These are phyloP conservation scores for Vidua macroura DNA, from an alignment of 2,113 vertebrate species.

Conservation along the genomic window DNA sequence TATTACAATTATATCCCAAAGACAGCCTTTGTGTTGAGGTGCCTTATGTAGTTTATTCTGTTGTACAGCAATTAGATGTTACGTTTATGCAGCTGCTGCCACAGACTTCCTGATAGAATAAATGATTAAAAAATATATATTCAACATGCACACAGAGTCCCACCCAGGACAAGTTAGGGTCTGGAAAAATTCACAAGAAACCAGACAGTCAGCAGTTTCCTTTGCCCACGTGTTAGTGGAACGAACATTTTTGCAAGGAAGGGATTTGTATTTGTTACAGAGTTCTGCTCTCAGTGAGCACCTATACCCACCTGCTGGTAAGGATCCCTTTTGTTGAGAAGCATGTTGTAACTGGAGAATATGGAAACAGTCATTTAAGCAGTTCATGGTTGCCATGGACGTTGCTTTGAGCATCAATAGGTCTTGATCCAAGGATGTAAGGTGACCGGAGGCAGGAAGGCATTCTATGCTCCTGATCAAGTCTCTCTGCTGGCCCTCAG, in stretches of 20 bases:
- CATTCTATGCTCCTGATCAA: slow-evolving; percentile 93
- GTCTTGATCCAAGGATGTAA: slow-evolving; percentile 93
- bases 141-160: not conserved
- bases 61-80: not conserved
- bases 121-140: accelerated
- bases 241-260: not conserved
- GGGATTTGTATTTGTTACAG: not conserved
- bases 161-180: not conserved
- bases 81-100: not conserved
- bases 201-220: not conserved
- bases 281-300: not conserved
- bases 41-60: not conserved
- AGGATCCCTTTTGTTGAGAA: slow-evolving; percentile 83
- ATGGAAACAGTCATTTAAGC: slow-evolving; percentile 95
- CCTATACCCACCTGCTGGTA: slow-evolving; percentile 80
- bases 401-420: slow-evolving; percentile 97
- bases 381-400: slow-evolving; percentile 97
- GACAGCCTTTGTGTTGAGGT: not conserved
- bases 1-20: not conserved
- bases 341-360: slow-evolving; percentile 95
- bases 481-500: slow-evolving; percentile 93
- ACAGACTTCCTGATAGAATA: not conserved
- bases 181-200: not conserved
- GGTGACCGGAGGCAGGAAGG: slow-evolving; percentile 86
- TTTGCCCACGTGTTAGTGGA: not conserved